Evolutionary conservation across 2,113 vertebrate genomes (phyloP).

Genomic region (Telmatochromis bifrenatus): DNA sequence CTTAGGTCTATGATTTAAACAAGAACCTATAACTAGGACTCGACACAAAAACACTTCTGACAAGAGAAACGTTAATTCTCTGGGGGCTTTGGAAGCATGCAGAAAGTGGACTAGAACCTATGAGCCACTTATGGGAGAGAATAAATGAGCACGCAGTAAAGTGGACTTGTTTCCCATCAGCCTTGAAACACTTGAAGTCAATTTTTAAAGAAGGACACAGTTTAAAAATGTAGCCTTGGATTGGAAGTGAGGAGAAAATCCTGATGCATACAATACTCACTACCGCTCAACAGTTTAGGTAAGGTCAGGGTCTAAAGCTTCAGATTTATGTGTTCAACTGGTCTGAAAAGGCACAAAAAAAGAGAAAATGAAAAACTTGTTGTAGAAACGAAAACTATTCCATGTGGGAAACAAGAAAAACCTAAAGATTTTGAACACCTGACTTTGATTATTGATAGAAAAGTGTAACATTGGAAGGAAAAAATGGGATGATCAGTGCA

Average conservation of each 20-base stretch:
- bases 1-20: background rate
- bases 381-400: background rate
- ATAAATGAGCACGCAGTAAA: background rate
- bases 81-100: background rate
- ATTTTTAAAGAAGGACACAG: background rate
- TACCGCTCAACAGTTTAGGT: background rate
- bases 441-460: background rate
- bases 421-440: background rate
- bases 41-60: background rate
- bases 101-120: background rate
- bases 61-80: background rate
- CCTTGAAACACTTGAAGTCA: background rate
- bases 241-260: background rate
- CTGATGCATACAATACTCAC: background rate
- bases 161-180: background rate
- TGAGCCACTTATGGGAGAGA: background rate
- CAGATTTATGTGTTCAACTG: background rate
- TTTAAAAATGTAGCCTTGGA: background rate
- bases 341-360: background rate
- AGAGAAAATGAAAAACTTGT: background rate
- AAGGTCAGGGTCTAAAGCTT: background rate
- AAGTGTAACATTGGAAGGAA: fast-evolving
- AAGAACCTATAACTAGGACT: background rate
- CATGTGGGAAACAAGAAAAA: background rate
- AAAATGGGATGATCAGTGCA: background rate